Percentiles rank a stretch among this genome's conserved stretches.
phyloP scores from a whole-genome alignment of 2,888 invertebrate genomes.

The Eupithecia tripunctaria region DNA sequence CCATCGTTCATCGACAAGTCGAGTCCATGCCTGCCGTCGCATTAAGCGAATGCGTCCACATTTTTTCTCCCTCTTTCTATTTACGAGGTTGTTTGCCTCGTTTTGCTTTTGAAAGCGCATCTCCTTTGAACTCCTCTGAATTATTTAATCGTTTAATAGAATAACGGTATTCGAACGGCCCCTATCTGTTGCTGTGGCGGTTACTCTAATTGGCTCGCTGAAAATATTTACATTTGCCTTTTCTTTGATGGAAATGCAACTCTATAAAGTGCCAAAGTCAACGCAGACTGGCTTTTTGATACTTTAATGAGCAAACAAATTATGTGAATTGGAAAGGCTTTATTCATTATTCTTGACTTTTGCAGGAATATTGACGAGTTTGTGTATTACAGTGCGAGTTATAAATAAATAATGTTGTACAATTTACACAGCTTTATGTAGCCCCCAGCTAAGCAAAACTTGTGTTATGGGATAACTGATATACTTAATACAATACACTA shows the following conservation, averaged over 20 bases:
- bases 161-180: constrained; percentile 68
- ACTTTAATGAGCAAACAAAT: constrained; percentile 37
- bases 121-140: constrained; percentile 81
- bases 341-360: neutral
- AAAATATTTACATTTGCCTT: constrained; percentile 69
- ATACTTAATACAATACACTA: too few species aligned
- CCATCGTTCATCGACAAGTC: constrained; percentile 48
- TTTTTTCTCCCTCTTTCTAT: constrained; percentile 69
- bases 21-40: constrained; percentile 49
- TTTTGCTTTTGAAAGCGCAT: constrained; percentile 80
- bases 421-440: too few species aligned
- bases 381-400: neutral
- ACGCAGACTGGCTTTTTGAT: constrained; percentile 33
- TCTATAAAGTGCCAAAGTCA: constrained; percentile 40
- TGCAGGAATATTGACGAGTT: neutral
- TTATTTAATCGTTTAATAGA: constrained; percentile 84
- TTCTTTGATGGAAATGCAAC: constrained; percentile 53
- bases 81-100: constrained; percentile 74
- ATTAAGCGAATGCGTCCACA: constrained; percentile 64
- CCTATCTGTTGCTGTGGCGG: constrained; percentile 71
- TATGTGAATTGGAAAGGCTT: neutral
- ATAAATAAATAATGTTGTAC: too few species aligned
- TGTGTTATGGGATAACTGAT: too few species aligned
- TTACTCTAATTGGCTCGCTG: constrained; percentile 73
- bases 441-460: too few species aligned